phyloP scores from a whole-genome alignment of 2,113 vertebrate species.

The Phylloscopus whistleri region DNA sequence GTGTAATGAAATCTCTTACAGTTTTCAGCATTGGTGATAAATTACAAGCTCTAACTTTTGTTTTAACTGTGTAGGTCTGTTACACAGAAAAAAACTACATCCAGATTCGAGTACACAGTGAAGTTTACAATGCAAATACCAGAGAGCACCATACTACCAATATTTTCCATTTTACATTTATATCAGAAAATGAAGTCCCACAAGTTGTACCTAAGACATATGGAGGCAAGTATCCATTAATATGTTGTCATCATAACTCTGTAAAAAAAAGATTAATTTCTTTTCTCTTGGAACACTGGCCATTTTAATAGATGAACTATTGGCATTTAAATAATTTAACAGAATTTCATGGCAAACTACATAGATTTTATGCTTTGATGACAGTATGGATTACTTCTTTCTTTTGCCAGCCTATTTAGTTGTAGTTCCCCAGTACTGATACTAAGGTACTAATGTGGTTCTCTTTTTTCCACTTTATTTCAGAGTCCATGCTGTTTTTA shows the following conservation, averaged over 20 bases:
- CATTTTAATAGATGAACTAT: neutral
- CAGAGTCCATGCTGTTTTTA: slow-evolving; percentile 97
- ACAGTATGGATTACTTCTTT: neutral
- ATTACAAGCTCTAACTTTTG: neutral
- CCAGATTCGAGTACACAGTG: slow-evolving; percentile 94
- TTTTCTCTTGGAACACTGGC: neutral
- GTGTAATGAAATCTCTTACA: neutral
- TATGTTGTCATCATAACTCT: neutral
- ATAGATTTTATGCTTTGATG: neutral
- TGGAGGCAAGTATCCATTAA: slow-evolving; percentile 78
- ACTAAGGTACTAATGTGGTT: neutral
- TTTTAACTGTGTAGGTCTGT: slow-evolving; percentile 80
- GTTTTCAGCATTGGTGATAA: neutral
- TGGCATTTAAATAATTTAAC: neutral
- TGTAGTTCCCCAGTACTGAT: neutral
- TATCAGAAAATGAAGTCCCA: slow-evolving; percentile 84
- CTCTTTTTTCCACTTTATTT: slow-evolving; percentile 19
- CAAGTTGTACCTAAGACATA: slow-evolving; percentile 87
- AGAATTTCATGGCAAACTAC: neutral
- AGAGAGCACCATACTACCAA: slow-evolving; percentile 92
- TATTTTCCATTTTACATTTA: slow-evolving; percentile 93
- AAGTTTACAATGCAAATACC: slow-evolving; percentile 86
- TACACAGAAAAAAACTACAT: slow-evolving; percentile 88
- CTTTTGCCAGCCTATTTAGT: neutral
- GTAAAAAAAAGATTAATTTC: neutral